Evolutionary conservation across 2,113 vertebrate genomes (phyloP), one percentile per base, ranked within the genome.

Genomic region (Junco hyemalis): DNA sequence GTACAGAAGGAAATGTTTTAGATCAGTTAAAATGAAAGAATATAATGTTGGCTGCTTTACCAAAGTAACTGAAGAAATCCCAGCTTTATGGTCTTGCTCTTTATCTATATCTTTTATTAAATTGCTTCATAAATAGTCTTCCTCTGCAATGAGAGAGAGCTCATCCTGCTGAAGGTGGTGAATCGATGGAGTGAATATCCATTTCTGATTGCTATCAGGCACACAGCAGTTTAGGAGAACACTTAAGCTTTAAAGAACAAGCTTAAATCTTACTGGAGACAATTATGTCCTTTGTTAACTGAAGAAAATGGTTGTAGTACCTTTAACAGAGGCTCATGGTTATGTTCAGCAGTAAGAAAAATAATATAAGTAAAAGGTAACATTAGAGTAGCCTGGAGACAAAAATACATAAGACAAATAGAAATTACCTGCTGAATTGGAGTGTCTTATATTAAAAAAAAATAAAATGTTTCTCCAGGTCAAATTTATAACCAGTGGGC

Each of bases 251-350:
- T 83, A 93, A 92, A 93, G 82, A 90, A 51, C 60, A 86, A 80
- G 54, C 29, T 73, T 93, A 91, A 91, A 93, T 96, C 91, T 95
- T 83, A 59, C 42, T 56, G 86, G 45, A 73, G 76, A 93, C 76
- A 92, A 69, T 72, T 86, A 93, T 3, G 0, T 69, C n/a, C 82
- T 93, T 81, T 60, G 48, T 48, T 82, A 92, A 79, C 71, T 73
- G 76, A 66, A 83, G 44, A 53, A 92, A 93, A 80, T 69, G 20
- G 31, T 61, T 60, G 50, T 69, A 88, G 74, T 50, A 56, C 60
- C 36, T 82, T 50, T 80, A 86, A 53, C 77, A 78, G 79, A 76
- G 47, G 60, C 25, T 83, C 51, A 12, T 44, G 28, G 61, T 82
- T 88, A 79, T 44, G 28, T 60, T 88, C 76, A 86, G 66, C n/a